Evolutionary conservation across 2,888 invertebrate genomes (phyloP).

Genomic region (Brenthis hecate): DNA sequence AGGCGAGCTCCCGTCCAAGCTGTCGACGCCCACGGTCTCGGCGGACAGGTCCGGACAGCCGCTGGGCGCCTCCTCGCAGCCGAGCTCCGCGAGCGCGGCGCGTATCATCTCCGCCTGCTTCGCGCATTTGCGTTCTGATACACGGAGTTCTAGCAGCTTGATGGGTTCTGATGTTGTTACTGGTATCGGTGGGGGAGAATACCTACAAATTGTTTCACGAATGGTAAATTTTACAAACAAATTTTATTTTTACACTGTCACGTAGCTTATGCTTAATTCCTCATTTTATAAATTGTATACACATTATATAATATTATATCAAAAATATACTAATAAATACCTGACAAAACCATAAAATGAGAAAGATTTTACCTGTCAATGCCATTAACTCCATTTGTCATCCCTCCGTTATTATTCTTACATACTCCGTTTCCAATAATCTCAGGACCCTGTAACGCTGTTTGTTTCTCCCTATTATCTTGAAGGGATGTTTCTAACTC

Average conservation of each 20-base stretch:
- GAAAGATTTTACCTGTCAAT: conserved; percentile 65
- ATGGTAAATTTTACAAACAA: background rate
- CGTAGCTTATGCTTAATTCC: no score
- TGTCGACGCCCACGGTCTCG: conserved; percentile 85
- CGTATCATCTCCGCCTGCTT: conserved; percentile 92
- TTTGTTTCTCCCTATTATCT: conserved; percentile 88
- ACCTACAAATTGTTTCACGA: conserved; percentile 49
- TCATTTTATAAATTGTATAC: no score
- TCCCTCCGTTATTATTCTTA: conserved; percentile 72
- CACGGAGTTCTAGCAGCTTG: conserved; percentile 90
- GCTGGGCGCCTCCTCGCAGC: conserved; percentile 93
- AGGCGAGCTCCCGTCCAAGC: conserved; percentile 84
- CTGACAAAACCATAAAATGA: background rate
- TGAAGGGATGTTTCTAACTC: conserved; percentile 91
- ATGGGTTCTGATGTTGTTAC: conserved; percentile 81
- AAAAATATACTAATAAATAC: background rate
- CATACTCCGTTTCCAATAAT: conserved; percentile 77
- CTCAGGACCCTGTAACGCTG: conserved; percentile 80
- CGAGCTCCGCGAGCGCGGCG: conserved; percentile 91
- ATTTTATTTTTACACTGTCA: no score
- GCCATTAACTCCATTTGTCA: conserved; percentile 82
- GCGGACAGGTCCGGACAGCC: conserved; percentile 92
- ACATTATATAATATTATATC: no score
- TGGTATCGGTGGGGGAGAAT: conserved; percentile 76
- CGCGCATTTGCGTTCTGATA: conserved; percentile 91